Evolutionary conservation across 1,140 invertebrate genomes (phyloP).

Genomic region (Lepidostoma basale): DNA sequence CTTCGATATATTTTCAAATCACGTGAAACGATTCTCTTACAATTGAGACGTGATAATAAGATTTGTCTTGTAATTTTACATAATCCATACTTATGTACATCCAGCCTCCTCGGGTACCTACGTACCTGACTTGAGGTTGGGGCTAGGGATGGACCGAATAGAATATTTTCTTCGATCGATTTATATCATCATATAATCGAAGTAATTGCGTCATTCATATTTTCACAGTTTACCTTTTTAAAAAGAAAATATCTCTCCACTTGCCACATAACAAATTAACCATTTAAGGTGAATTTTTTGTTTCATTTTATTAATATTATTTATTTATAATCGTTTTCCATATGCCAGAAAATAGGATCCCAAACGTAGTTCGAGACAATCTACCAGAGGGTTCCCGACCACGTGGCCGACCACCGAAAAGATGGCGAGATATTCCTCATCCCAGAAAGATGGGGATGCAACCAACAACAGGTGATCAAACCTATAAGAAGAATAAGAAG

Average conservation of each 20-base stretch:
- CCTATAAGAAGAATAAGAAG: too few relatives aligned
- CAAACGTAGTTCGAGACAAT: too few relatives aligned
- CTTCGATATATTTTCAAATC: constrained; percentile 43
- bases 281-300: too few relatives aligned
- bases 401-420: too few relatives aligned
- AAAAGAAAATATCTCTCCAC: neutral
- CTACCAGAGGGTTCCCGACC: too few relatives aligned
- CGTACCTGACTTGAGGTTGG: neutral
- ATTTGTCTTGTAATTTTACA: constrained; percentile 42
- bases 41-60: constrained; percentile 46
- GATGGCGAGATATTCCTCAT: too few relatives aligned
- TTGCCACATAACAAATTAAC: too few relatives aligned
- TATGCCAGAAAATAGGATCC: too few relatives aligned
- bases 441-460: too few relatives aligned
- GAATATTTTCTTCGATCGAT: neutral
- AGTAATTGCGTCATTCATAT: neutral
- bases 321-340: too few relatives aligned
- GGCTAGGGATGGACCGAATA: neutral
- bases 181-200: neutral
- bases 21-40: constrained; percentile 45
- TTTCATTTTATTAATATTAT: too few relatives aligned
- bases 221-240: neutral
- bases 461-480: too few relatives aligned
- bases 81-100: constrained; percentile 28
- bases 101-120: neutral